Percentiles rank a stretch among this genome's conserved stretches.
Conservation (phyloP, 2,888 invertebrate species). For the Leptinotarsa peninsularis region DNA sequence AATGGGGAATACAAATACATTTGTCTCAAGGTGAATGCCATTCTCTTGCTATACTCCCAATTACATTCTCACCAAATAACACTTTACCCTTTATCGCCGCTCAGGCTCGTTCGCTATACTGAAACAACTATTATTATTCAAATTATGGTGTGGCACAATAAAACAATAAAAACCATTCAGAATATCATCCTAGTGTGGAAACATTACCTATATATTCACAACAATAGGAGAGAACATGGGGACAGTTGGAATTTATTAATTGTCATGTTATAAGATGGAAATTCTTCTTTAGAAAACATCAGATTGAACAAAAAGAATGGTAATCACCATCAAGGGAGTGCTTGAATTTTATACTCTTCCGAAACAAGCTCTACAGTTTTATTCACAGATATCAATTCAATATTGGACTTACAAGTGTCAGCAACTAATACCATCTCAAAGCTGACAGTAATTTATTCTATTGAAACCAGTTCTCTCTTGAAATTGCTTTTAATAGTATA, state of each 20-base stretch:
- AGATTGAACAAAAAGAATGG: too few species aligned
- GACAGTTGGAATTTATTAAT: not conserved
- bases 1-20: constrained; percentile 40
- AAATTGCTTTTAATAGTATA: too few species aligned
- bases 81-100: constrained; percentile 34
- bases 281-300: not conserved
- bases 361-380: too few species aligned
- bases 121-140: constrained; percentile 38
- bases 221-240: not conserved
- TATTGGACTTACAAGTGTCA: too few species aligned
- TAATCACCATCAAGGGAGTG: too few species aligned
- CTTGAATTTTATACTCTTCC: too few species aligned
- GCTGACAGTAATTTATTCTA: too few species aligned
- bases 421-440: too few species aligned
- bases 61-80: constrained; percentile 37
- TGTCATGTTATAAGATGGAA: not conserved
- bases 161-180: constrained; percentile 3
- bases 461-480: too few species aligned
- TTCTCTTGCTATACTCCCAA: constrained; percentile 38
- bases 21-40: constrained; percentile 41
- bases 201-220: not conserved
- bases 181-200: not conserved
- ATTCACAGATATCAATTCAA: too few species aligned
- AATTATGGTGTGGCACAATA: constrained; percentile 28
- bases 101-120: constrained; percentile 33